These are phyloP conservation scores for Stylophora pistillata DNA, from an alignment of 64 coral and sea anemone species.

Conservation along the genomic window DNA sequence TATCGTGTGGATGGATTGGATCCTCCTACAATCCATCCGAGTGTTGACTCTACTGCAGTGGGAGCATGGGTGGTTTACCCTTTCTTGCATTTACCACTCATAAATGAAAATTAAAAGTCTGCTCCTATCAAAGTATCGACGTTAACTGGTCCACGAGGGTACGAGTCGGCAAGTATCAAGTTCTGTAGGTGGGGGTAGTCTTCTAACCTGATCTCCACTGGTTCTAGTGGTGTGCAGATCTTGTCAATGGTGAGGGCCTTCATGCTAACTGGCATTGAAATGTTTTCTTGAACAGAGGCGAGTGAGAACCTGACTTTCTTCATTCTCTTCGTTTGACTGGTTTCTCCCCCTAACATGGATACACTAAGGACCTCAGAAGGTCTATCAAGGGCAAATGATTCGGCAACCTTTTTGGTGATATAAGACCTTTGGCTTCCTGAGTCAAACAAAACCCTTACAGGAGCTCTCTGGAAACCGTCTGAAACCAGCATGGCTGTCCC, in stretches of 20 bases:
- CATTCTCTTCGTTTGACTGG: too few species aligned
- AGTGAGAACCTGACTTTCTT: too few species aligned
- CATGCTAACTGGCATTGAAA: conserved; percentile 21
- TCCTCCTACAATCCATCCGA: too few species aligned
- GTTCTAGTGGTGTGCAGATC: conserved; percentile 1
- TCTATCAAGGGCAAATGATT: too few species aligned
- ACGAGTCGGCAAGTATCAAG: conserved; percentile 35
- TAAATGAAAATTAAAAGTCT: too few species aligned
- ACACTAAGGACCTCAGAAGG: background rate
- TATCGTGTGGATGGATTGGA: too few species aligned
- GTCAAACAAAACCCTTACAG: too few species aligned
- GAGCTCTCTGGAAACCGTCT: too few species aligned
- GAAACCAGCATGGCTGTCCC: too few species aligned
- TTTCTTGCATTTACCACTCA: background rate
- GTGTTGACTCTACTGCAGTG: background rate
- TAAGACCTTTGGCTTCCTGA: conserved; percentile 65
- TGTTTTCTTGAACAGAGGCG: too few species aligned
- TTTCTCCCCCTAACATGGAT: too few species aligned
- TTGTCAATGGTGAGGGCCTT: conserved; percentile 47
- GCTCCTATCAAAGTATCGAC: conserved; percentile 51
- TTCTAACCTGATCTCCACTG: conserved; percentile 40
- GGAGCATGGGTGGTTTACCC: background rate
- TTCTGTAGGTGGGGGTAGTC: background rate
- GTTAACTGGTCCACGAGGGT: conserved; percentile 27
- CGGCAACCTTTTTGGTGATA: conserved; percentile 25